Evolutionary conservation across 1,140 invertebrate genomes (phyloP).

Genomic region (Manduca sexta): DNA sequence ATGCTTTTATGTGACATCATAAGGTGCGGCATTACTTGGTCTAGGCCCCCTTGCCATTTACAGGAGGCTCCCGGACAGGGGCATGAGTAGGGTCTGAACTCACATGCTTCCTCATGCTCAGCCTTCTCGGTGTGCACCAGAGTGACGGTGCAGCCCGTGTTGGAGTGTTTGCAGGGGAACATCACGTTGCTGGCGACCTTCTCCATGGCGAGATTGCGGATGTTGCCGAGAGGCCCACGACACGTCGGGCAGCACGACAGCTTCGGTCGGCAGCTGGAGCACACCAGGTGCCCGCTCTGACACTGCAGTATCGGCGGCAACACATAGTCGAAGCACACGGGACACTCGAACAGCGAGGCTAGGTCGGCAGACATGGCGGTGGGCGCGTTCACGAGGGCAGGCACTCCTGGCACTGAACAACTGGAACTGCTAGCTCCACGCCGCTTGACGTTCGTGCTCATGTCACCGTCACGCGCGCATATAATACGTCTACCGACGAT

Average conservation of each 20-base stretch:
- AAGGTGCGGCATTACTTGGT: conserved; percentile 97
- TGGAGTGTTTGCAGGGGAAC: conserved; percentile 99
- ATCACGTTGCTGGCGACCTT: conserved; percentile 98
- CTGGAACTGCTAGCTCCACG: conserved; percentile 68
- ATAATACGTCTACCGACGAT: conserved; percentile 46
- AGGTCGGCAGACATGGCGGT: conserved; percentile 86
- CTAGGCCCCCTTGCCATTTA: conserved; percentile 97
- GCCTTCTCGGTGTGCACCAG: conserved; percentile 96
- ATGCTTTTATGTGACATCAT: conserved; percentile 99
- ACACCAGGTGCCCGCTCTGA: conserved; percentile 91
- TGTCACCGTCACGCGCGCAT: conserved; percentile 64
- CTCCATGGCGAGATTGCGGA: conserved; percentile 99
- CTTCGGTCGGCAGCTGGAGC: conserved; percentile 96
- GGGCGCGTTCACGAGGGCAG: conserved; percentile 63
- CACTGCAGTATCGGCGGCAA: conserved; percentile 95
- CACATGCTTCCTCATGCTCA: conserved; percentile 98
- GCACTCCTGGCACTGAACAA: conserved; percentile 66
- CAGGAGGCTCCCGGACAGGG: conserved; percentile 99
- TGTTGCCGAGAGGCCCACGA: conserved; percentile 96
- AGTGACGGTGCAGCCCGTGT: conserved; percentile 94
- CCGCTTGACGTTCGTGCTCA: conserved; percentile 69
- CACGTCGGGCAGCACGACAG: conserved; percentile 98
- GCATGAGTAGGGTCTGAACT: conserved; percentile 97
- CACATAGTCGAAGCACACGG: conserved; percentile 99
- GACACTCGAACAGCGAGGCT: conserved; percentile 98